phyloP scores from a whole-genome alignment of 2,888 invertebrate species.

The Aethes cnicana region DNA sequence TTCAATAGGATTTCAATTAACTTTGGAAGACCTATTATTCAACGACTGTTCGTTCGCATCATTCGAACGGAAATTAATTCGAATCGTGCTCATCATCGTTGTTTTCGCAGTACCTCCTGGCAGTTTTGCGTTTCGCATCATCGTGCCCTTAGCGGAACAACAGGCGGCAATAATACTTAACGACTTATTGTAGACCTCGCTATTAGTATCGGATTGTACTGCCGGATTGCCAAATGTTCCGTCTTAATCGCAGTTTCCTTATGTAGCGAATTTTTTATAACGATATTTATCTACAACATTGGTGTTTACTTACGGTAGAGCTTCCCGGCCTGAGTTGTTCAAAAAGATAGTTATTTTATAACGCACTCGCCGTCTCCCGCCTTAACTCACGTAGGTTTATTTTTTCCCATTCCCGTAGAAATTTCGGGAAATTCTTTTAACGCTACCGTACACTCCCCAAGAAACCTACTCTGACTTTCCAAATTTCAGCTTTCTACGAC shows the following conservation, averaged over 20 bases:
- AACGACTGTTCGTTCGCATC: not conserved
- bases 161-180: constrained; percentile 70
- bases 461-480: no score
- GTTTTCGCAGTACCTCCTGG: constrained; percentile 53
- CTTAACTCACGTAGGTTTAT: no score
- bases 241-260: constrained; percentile 39
- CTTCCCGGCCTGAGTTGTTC: no score
- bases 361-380: no score
- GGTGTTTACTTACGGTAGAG: not conserved
- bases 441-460: no score
- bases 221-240: constrained; percentile 54
- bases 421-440: no score
- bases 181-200: constrained; percentile 72
- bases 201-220: constrained; percentile 57
- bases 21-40: not conserved
- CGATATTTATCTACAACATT: no score
- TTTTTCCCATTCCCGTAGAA: no score
- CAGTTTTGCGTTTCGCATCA: constrained; percentile 59
- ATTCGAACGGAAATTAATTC: constrained; percentile 15
- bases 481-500: no score
- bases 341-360: no score
- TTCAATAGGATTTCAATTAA: not conserved
- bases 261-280: constrained; percentile 14
- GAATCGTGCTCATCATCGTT: constrained; percentile 24
- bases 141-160: constrained; percentile 61